Evolutionary conservation across 92 coral and sea anemone species (phyloP).

Genomic region (Plumapathes pennacea): DNA sequence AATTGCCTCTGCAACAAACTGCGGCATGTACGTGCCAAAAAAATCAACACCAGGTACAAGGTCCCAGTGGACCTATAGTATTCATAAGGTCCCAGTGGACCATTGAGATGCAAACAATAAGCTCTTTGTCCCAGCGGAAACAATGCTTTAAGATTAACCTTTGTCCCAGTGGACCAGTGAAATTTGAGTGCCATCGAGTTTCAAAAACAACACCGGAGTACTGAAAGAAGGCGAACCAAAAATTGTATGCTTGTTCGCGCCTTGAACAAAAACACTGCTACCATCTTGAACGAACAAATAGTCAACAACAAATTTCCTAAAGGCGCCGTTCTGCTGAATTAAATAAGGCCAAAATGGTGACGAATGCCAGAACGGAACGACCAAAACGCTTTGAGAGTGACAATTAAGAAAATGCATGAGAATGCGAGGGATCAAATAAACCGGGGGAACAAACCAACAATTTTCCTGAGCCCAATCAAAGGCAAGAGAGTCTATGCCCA

Average conservation of each 20-base stretch:
- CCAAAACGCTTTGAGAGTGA: conserved; percentile 23
- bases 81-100: conserved; percentile 8
- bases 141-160: background rate
- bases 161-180: conserved; percentile 20
- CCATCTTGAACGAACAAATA: conserved; percentile 38
- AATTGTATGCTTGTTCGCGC: conserved; percentile 44
- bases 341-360: conserved; percentile 36
- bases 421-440: conserved; percentile 1
- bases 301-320: conserved; percentile 31
- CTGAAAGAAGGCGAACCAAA: conserved; percentile 57
- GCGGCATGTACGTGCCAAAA: no score
- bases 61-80: conserved; percentile 5
- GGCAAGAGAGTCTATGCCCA: conserved; percentile 43
- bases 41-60: no score
- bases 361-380: conserved; percentile 39
- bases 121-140: no score
- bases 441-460: conserved; percentile 58
- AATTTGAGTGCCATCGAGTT: background rate
- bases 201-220: conserved; percentile 40
- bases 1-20: no score
- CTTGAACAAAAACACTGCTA: conserved; percentile 53
- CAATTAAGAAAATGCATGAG: conserved; percentile 9
- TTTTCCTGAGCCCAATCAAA: conserved; percentile 28
- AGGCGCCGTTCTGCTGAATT: conserved; percentile 19
- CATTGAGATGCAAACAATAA: background rate